phyloP scores from a whole-genome alignment of 1,140 invertebrate species.

The Ptiloglossa arizonensis region DNA sequence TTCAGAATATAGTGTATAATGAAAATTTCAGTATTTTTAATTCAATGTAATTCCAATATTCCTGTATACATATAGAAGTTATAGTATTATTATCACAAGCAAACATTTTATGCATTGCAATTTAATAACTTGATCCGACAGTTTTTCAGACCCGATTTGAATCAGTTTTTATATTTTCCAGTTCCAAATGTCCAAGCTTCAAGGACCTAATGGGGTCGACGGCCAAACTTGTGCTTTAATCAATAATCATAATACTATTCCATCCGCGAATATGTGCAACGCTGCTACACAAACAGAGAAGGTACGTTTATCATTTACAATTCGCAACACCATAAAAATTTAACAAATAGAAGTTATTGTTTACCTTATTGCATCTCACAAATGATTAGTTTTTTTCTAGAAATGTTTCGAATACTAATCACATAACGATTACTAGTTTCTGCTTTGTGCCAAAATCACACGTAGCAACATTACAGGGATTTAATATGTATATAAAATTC shows the following conservation, averaged over 20 bases:
- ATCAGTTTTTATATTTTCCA: conserved; percentile 52
- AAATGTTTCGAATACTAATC: not conserved
- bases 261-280: conserved; percentile 81
- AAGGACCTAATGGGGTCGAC: conserved; percentile 71
- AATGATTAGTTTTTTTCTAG: not conserved
- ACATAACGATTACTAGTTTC: not conserved
- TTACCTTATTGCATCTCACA: conserved; percentile 1
- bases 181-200: conserved; percentile 77
- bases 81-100: no score
- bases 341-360: not conserved
- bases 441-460: not conserved
- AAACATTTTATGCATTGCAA: not conserved
- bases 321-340: not conserved
- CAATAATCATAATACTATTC: conserved; percentile 54
- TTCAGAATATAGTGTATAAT: no score
- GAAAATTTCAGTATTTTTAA: no score
- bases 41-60: no score
- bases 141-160: not conserved
- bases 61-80: not conserved
- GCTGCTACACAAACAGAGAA: conserved; percentile 89
- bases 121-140: not conserved
- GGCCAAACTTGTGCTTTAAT: conserved; percentile 59
- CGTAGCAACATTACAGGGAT: not conserved
- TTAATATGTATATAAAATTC: not conserved
- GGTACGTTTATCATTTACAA: conserved; percentile 75